Percentiles rank a stretch among this genome's conserved stretches.
Evolutionary conservation across 1,140 invertebrate species (phyloP).

Genomic region (Drosophila littoralis): DNA sequence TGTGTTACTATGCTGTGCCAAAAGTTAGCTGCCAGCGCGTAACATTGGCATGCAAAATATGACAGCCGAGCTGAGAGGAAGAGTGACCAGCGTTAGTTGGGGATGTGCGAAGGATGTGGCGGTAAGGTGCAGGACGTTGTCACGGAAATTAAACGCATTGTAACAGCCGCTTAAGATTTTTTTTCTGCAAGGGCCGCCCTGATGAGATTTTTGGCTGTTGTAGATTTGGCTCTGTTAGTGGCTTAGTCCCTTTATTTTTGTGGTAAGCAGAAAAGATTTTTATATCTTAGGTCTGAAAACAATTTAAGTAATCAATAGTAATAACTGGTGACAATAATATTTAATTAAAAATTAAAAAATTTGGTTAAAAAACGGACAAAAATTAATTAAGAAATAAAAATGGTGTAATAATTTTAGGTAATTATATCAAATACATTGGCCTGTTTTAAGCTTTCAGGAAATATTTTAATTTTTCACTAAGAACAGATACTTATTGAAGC

Average conservation of each 20-base stretch:
- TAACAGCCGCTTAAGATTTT: conserved; percentile 45
- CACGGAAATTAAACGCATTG: conserved; percentile 75
- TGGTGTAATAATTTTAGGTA: too few relatives aligned
- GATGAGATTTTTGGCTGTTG: conserved; percentile 22
- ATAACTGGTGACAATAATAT: too few relatives aligned
- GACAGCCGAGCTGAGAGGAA: conserved; percentile 38
- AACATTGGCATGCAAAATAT: conserved; percentile 49
- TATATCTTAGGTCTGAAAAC: background rate
- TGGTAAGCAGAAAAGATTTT: background rate
- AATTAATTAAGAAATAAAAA: too few relatives aligned
- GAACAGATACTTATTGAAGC: too few relatives aligned
- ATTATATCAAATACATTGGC: too few relatives aligned
- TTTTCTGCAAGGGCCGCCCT: background rate
- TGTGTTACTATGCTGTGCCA: conserved; percentile 4
- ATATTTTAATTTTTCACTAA: too few relatives aligned
- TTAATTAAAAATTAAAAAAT: too few relatives aligned
- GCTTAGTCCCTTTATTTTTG: background rate
- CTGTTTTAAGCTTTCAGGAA: too few relatives aligned
- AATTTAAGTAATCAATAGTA: too few relatives aligned
- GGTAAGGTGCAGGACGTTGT: conserved; percentile 59
- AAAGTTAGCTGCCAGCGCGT: conserved; percentile 10
- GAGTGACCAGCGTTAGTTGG: conserved; percentile 32
- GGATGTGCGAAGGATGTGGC: conserved; percentile 41
- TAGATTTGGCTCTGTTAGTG: conserved; percentile 6
- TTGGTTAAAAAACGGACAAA: too few relatives aligned